Evolutionary conservation across 2,113 vertebrate genomes (phyloP).

Genomic region (Forbesichthys papilliferus): DNA sequence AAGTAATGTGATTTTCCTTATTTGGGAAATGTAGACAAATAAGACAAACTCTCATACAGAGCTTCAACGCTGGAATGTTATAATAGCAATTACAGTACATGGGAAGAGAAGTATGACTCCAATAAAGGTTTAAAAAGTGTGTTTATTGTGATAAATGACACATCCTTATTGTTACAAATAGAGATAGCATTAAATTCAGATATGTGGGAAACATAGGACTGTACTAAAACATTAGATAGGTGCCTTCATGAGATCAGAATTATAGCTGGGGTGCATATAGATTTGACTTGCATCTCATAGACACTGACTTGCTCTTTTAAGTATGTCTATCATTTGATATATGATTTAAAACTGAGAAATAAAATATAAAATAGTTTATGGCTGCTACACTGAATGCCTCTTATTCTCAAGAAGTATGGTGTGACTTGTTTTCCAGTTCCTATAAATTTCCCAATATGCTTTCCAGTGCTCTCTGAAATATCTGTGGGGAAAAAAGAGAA

Average conservation of each 20-base stretch:
- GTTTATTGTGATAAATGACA: conserved; percentile 26
- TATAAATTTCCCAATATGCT: not conserved
- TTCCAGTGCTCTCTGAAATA: not conserved
- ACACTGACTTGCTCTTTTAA: not conserved
- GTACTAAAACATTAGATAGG: not conserved
- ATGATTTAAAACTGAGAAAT: no score
- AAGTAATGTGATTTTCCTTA: no score
- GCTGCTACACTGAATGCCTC: not conserved
- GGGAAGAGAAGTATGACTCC: not conserved
- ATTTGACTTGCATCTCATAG: not conserved
- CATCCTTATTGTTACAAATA: conserved; percentile 29
- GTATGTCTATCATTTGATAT: not conserved
- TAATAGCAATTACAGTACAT: no score
- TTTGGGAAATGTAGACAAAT: no score
- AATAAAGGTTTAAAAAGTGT: not conserved
- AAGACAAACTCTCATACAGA: no score
- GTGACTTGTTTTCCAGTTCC: conserved; percentile 34
- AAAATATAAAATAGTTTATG: not conserved
- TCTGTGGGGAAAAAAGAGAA: not conserved
- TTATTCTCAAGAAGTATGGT: not conserved
- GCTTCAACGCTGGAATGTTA: no score
- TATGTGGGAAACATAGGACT: conserved; percentile 29
- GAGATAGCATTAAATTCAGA: conserved; percentile 7
- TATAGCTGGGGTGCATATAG: not conserved
- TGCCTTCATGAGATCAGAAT: conserved; percentile 2